Evolutionary conservation across 2,888 invertebrate species (phyloP).

Genomic region (Eristalis pertinax): DNA sequence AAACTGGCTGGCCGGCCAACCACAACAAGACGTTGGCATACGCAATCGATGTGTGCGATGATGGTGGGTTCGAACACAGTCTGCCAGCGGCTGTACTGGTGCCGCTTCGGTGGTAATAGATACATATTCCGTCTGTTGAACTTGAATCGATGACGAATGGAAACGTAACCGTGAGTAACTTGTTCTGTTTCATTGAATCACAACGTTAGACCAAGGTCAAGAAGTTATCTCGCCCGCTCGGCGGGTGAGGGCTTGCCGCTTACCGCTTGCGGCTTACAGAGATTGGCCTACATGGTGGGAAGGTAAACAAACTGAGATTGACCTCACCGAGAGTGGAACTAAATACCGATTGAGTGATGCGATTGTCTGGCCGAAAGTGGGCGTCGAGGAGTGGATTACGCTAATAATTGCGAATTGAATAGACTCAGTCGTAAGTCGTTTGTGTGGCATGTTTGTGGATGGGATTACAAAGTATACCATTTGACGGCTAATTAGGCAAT

Average conservation of each 20-base stretch:
- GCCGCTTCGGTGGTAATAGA: slow-evolving; percentile 20
- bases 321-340: slow-evolving; percentile 35
- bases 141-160: slow-evolving; percentile 56
- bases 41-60: not conserved
- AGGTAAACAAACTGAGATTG: slow-evolving; percentile 5
- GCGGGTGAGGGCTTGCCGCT: not conserved
- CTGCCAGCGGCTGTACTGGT: not conserved
- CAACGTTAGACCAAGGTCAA: slow-evolving; percentile 41
- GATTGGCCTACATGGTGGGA: not conserved
- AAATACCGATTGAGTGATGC: not conserved
- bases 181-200: slow-evolving; percentile 27
- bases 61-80: not conserved
- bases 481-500: not conserved
- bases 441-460: not conserved
- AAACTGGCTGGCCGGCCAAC: not conserved
- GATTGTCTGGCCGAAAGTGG: slow-evolving; percentile 1
- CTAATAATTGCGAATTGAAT: slow-evolving; percentile 26
- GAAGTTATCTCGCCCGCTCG: slow-evolving; percentile 11
- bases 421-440: not conserved
- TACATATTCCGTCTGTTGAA: slow-evolving; percentile 60
- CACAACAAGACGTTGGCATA: not conserved
- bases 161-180: slow-evolving; percentile 43
- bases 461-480: slow-evolving; percentile 16
- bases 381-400: slow-evolving; percentile 16
- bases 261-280: no score